A percentile compares a stretch with the other conserved stretches of the same genome.
Evolutionary conservation across 2,888 invertebrate species (phyloP).

Genomic region (Dasypolia templi): DNA sequence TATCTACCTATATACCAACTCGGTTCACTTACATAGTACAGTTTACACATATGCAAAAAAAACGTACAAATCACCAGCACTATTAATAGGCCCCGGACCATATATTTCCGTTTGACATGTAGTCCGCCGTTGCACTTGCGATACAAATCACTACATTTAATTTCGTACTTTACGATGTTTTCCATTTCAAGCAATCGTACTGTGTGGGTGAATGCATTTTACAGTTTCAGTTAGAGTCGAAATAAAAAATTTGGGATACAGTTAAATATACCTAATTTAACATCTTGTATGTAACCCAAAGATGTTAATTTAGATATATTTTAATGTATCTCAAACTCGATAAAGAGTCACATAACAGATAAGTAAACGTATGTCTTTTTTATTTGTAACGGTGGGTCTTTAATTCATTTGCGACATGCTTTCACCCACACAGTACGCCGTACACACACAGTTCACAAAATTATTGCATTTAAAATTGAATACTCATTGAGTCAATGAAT

Average conservation of each 20-base stretch:
- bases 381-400: too few species aligned
- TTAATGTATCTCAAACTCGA: too few species aligned
- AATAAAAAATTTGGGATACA: background rate
- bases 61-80: slow-evolving; percentile 16
- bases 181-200: slow-evolving; percentile 8
- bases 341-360: too few species aligned
- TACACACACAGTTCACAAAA: background rate
- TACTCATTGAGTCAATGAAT: background rate
- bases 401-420: too few species aligned
- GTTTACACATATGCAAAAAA: slow-evolving; percentile 16
- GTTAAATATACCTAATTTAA: background rate
- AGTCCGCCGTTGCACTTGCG: slow-evolving; percentile 38
- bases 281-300: background rate
- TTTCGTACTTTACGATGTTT: slow-evolving; percentile 57
- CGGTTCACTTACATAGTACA: background rate
- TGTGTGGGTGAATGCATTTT: background rate
- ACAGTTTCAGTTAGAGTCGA: too few species aligned
- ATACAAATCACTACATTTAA: slow-evolving; percentile 58
- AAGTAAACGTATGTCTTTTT: too few species aligned
- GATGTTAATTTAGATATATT: too few species aligned
- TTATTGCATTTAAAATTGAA: too few species aligned
- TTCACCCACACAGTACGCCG: too few species aligned
- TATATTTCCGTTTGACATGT: slow-evolving; percentile 52
- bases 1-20: background rate
- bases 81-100: slow-evolving; percentile 37